Evolutionary conservation across 2,888 invertebrate genomes (phyloP).

Genomic region (Antheraea assamensis): DNA sequence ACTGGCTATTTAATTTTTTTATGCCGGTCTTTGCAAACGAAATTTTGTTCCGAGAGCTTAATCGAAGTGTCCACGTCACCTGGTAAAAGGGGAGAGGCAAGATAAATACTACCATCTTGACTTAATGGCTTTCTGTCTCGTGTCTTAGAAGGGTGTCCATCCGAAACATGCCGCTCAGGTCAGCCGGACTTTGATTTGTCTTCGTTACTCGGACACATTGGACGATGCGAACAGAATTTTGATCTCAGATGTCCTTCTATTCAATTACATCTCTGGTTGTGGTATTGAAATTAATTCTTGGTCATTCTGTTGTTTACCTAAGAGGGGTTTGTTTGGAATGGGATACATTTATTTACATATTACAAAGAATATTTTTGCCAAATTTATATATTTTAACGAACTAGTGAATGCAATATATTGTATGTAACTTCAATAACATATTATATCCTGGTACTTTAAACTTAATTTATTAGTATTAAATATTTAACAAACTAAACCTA

Average conservation of each 20-base stretch:
- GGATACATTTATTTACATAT: neutral
- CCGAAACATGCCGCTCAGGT: slow-evolving; percentile 49
- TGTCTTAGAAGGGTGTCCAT: slow-evolving; percentile 65
- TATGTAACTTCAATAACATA: too few relatives aligned
- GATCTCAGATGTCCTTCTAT: slow-evolving; percentile 40
- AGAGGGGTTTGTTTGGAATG: neutral
- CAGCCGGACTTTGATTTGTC: slow-evolving; percentile 74
- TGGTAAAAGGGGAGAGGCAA: slow-evolving; percentile 51
- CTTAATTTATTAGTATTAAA: too few relatives aligned
- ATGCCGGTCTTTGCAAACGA: neutral
- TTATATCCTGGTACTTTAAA: too few relatives aligned
- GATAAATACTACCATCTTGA: slow-evolving; percentile 75
- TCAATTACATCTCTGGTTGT: slow-evolving; percentile 46
- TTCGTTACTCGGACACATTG: slow-evolving; percentile 72
- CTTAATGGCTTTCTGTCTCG: slow-evolving; percentile 73
- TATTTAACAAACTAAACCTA: neutral
- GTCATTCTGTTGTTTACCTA: slow-evolving; percentile 21
- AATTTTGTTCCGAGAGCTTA: slow-evolving; percentile 33
- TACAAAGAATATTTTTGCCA: too few relatives aligned
- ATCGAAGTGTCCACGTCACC: slow-evolving; percentile 61
- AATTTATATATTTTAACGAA: too few relatives aligned
- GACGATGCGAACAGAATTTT: slow-evolving; percentile 55
- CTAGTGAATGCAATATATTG: too few relatives aligned
- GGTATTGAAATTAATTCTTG: slow-evolving; percentile 25
- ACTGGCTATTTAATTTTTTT: neutral